Percentiles rank a stretch among this genome's conserved stretches.
Evolutionary conservation across 2,113 vertebrate species (phyloP).

Genomic region (Polyodon spathula): DNA sequence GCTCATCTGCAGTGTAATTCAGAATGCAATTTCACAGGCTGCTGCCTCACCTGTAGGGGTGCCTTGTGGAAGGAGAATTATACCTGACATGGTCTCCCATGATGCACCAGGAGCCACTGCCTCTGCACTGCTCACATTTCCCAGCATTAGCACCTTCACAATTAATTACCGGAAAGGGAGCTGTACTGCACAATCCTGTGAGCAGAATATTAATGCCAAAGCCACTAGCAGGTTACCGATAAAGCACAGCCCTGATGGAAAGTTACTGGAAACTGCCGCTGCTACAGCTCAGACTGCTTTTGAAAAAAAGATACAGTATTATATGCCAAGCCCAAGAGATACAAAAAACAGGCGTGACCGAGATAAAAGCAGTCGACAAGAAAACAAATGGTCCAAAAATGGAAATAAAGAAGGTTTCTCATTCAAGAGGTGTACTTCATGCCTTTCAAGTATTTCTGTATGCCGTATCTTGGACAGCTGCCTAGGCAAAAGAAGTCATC

Average conservation of each 20-base stretch:
- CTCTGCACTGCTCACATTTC: conserved; percentile 21
- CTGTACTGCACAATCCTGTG: conserved; percentile 21
- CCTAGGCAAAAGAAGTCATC: too few relatives aligned
- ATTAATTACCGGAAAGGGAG: conserved; percentile 38
- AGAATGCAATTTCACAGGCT: conserved; percentile 88
- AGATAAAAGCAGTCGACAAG: too few relatives aligned
- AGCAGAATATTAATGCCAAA: conserved; percentile 21
- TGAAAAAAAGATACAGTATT: not conserved
- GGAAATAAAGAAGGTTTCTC: too few relatives aligned
- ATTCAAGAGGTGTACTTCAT: too few relatives aligned
- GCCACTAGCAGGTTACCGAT: not conserved
- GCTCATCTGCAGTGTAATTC: conserved; percentile 64
- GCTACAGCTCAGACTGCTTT: not conserved
- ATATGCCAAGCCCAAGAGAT: too few relatives aligned
- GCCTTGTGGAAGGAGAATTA: conserved; percentile 55
- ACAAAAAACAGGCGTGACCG: too few relatives aligned
- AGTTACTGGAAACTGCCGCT: conserved; percentile 6
- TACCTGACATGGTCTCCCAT: conserved; percentile 29
- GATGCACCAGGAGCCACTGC: conserved; percentile 29
- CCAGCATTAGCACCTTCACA: conserved; percentile 30
- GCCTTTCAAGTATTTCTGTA: too few relatives aligned
- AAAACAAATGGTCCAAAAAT: too few relatives aligned
- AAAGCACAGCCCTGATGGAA: not conserved
- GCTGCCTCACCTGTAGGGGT: conserved; percentile 76
- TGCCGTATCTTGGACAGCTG: too few relatives aligned